Evolutionary conservation across 2,113 vertebrate genomes (phyloP), one percentile per base, ranked within the genome.

Genomic region (Chrysochloris asiatica): DNA sequence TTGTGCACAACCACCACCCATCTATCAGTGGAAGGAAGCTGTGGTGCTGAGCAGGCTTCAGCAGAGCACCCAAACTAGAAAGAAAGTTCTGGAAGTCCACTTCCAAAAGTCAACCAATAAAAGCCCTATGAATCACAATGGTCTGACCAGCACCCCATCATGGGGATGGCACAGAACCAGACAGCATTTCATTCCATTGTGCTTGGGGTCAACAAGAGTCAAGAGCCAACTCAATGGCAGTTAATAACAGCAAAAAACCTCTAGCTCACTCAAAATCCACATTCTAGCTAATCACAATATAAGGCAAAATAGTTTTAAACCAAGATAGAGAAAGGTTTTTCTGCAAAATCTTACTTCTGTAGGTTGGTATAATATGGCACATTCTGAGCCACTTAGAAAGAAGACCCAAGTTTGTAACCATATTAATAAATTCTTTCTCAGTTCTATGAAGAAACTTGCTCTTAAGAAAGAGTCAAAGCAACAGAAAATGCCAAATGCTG

Each of bases 391-490:
- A 71, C 17, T 89, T 84, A 91, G 90, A 43, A 95, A 90, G 82
- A 45, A 92, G 80, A 90, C 41, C 76, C 65, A 89, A 56, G 24
- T 92, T 54, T 92, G 50, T 81, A 72, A 36, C 8, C 59, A 80
- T 26, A 81, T 54, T 73, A 84, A 92, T 94, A 30, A 80, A 56
- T 76, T 86, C 88, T 83, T 77, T 59, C 84, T 71, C 48, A 71
- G 36, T 59, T 86, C 56, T 85, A 10, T 45, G 72, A 92, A 24
- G 67, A 83, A 91, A 61, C 50, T 59, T 54, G 43, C 72, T 89
- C 90, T 91, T 79, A 69, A 19, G 88, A 83, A 56, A 93, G 59
- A 95, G 93, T 30, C 85, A 91, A 61, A 95, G 72, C 65, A 47
- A 67, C 30, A 67, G 33, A 10, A 75, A 81, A 82, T 80, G 87